Base-by-base conservation (phyloP, 2,113 vertebrate genomes). In the Gorsachius goisagi region DNA sequence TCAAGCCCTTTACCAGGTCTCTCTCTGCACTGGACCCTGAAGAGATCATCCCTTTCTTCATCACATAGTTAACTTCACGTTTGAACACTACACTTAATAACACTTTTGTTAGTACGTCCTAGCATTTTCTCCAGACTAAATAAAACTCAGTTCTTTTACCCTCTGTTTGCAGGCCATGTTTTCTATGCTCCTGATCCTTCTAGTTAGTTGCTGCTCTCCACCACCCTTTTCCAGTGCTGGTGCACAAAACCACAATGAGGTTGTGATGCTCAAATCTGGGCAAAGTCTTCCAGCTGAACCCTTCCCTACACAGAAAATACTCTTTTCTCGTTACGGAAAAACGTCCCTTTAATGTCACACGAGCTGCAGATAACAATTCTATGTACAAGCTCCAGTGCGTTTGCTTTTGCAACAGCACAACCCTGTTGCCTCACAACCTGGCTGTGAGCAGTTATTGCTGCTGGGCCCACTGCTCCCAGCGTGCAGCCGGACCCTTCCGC, bases 81-180 rank as follows among this genome's bases (percentile, higher is more conserved):
- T 33, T 62, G 20, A 87, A 75, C 22, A 32, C 12, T 32, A 71
- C 0, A 4, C 32, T 37, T 30, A 50, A 73, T 30, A 50, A 73
- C 18, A 33, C 35, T 63, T 37, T 27, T 21, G 28, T 41, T 35
- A 60, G 37, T 21, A 63, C 0, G 0, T 52, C 81, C 28, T 56
- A 35, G 22, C 37, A 41, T 85, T 67, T 68, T 39, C 45, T 76
- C 28, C 63, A 83, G 45, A 64, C 19, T 44, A 68, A 85, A 67
- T 30, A 68, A 52, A 84, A 15, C 9, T 2, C 30, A 52, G 7
- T 47, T 88, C 24, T 62, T 58, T n/a, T 17, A 66, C 4, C 6
- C 20, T 49, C 32, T 69, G 20, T 49, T 90, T 37, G 56, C 0
- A 81, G 50, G 15, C 41, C 12, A 9, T 0, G 0, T 41, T 69